phyloP scores from a whole-genome alignment of 1,140 invertebrate species.

The Lepidotrigona ventralis region DNA sequence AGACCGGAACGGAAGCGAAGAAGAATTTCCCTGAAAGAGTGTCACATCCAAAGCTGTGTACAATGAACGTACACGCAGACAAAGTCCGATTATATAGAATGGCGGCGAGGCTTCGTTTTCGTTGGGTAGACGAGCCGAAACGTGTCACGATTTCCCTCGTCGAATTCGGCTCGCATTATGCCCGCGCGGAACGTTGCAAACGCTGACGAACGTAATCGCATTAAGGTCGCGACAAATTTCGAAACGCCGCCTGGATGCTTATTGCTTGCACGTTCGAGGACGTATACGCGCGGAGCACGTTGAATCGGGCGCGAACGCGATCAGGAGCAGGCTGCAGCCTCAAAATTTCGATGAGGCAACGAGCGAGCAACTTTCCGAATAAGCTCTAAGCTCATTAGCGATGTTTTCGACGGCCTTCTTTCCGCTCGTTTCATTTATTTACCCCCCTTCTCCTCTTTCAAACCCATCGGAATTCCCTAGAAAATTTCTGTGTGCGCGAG shows the following conservation, averaged over 20 bases:
- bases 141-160: background rate
- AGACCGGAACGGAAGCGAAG: background rate
- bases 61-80: background rate
- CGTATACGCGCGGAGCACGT: background rate
- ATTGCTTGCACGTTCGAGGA: conserved; percentile 25
- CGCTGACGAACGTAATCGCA: conserved; percentile 50
- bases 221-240: conserved; percentile 48
- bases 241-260: conserved; percentile 41
- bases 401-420: too few species aligned
- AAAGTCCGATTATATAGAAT: background rate
- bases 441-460: too few species aligned
- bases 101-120: background rate
- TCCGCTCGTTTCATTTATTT: conserved; percentile 19
- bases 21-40: background rate
- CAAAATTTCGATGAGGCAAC: conserved; percentile 11
- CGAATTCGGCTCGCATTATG: conserved; percentile 45
- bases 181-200: conserved; percentile 19
- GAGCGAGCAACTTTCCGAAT: background rate
- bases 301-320: background rate
- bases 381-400: conserved; percentile 27
- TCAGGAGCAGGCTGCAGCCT: background rate
- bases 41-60: background rate
- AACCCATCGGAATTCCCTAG: too few species aligned
- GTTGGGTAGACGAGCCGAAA: too few species aligned
- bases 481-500: too few species aligned